Evolutionary conservation across 2,797 vertebrate species (phyloP).

Genomic region (Botia almorhae): DNA sequence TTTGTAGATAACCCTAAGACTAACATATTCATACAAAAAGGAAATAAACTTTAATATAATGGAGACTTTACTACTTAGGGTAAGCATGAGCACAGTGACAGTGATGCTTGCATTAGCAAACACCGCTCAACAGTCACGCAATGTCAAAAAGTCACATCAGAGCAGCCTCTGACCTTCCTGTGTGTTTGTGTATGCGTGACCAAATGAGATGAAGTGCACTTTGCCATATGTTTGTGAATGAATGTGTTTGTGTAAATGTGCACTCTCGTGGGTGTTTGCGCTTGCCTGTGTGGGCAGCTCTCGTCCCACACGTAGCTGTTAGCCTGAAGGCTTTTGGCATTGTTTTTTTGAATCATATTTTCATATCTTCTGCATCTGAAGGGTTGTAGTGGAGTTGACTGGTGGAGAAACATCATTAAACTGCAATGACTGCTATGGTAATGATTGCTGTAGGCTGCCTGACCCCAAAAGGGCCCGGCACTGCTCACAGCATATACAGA

Average conservation of each 20-base stretch:
- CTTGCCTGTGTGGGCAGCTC: constrained; percentile 40
- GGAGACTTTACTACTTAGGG: background rate
- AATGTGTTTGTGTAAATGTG: constrained; percentile 13
- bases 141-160: constrained; percentile 3
- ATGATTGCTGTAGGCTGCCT: constrained; percentile 43
- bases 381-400: constrained; percentile 44
- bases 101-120: background rate
- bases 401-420: constrained; percentile 61
- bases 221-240: constrained; percentile 26
- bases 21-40: no score
- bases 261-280: constrained; percentile 17
- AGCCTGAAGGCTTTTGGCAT: constrained; percentile 52
- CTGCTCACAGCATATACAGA: constrained; percentile 15
- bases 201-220: constrained; percentile 8
- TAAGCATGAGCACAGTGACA: background rate
- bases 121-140: background rate
- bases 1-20: no score
- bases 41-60: no score
- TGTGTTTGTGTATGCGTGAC: constrained; percentile 8
- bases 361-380: constrained; percentile 52
- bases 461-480: constrained; percentile 42
- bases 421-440: constrained; percentile 55
- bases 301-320: constrained; percentile 50
- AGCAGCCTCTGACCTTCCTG: constrained; percentile 18
- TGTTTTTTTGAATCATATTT: constrained; percentile 55